Evolutionary conservation across 2,797 vertebrate genomes (phyloP), one percentile per base, ranked within the genome.

Genomic region (Labroides dimidiatus): DNA sequence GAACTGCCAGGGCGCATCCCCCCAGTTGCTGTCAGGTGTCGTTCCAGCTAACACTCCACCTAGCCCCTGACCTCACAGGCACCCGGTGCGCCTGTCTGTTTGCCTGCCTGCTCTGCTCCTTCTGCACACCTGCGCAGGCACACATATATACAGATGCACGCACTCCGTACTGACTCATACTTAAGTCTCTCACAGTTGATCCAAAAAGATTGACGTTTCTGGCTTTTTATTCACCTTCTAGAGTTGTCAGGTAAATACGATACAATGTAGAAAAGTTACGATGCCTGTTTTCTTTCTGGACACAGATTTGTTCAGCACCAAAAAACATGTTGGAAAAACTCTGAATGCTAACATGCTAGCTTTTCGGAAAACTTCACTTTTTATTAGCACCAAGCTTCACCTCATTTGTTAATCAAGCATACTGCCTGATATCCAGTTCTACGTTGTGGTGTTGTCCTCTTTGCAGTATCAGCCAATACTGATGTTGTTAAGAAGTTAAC

Each of bases 1-100:
- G 90, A 92, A 92, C 85, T 93, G 91, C 91, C 92, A 92, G 84
- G 86, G 74, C 79, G 39, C 87, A 93, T 93, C 87, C 88, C 42
- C 82, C 77, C 59, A 71, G 82, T 78, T 53, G 87, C 87, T 89
- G 85, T 92, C 91, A 93, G 90, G 90, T 92, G 91, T 92, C 91
- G 70, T 87, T 87, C 90, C 85, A 5, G 89, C 87, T 91, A 90
- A 92, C 88, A 86, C 91, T 92, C 92, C 83, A 92, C 81, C 85
- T 86, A 85, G 86, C 81, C 87, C 85, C 82, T 92, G 85, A 91
- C 88, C 89, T 90, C 88, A 87, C 86, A 88, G 88, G 87, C 75
- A 85, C 89, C 85, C 81, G 44, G 59, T 60, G 64, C 20, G 66
- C 75, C 87, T 84, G 78, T 84, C 78, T 41, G 64, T 81, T 68